These are phyloP conservation scores for Mustela nigripes DNA, from an alignment of 2,113 vertebrate genomes.

Conservation along the genomic window DNA sequence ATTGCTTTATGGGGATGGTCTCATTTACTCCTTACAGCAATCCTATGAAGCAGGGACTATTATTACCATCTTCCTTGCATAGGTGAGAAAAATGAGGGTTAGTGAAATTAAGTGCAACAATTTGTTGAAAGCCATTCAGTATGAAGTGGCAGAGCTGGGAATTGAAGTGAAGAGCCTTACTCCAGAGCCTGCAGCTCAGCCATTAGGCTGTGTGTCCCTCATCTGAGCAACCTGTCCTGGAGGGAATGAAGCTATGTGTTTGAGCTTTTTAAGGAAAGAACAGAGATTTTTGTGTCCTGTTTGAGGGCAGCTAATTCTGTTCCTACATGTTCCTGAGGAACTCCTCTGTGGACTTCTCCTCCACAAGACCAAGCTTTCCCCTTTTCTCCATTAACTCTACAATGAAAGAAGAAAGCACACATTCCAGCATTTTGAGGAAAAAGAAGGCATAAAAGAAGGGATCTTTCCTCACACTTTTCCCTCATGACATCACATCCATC, in stretches of 20 bases:
- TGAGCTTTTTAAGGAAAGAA: neutral
- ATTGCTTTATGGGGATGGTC: neutral
- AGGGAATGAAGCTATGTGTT: neutral
- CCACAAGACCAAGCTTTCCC: neutral
- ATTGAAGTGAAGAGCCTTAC: neutral
- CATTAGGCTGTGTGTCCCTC: too few species aligned
- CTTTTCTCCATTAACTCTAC: neutral
- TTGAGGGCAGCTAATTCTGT: neutral
- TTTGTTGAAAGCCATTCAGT: neutral
- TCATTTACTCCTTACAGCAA: neutral
- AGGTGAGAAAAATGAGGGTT: neutral
- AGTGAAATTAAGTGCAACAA: neutral
- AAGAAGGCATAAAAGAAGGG: neutral
- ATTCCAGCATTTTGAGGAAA: neutral
- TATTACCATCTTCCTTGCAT: neutral
- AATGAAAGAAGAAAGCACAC: neutral
- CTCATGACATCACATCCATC: neutral
- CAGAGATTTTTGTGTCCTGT: neutral
- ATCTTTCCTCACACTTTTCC: neutral
- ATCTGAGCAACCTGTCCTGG: neutral
- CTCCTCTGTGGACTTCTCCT: neutral
- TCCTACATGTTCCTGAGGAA: neutral
- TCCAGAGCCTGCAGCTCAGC: neutral
- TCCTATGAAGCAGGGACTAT: neutral
- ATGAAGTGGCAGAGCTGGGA: neutral